Evolutionary conservation across 2,888 invertebrate species (phyloP), one percentile per base, ranked within the genome.

Genomic region (Silvanus unidentatus): DNA sequence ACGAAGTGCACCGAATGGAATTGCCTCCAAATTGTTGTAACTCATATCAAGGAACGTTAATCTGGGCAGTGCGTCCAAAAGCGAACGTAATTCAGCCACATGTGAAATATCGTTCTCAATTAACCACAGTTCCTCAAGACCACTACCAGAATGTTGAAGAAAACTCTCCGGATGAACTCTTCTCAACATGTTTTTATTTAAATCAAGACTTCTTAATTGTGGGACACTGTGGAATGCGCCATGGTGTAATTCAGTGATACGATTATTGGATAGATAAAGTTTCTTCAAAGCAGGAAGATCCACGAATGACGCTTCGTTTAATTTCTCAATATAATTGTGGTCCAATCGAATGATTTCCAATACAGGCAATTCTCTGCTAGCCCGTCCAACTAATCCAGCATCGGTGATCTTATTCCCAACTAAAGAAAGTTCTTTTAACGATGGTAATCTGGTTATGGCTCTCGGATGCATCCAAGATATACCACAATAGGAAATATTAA

Each of bases 91-190:
- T 62, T 88, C 88, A 10, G 80, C 80, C 41, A 88, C 80, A 56
- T 87, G 83, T 56, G 79, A 80, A 13, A 92, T 81, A 64, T 86
- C 80, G 64, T 91, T 90, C 51, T 85, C 79, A 42, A 85, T 81
- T 27, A 91, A 73, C 69, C 81, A 83, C 4, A 92, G 70, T 62
- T 88, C 88, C 66, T 92, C 88, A 16, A 91, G 76, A 2, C 83
- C 82, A 58, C 81, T 84, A 2, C 82, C 81, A 0, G 83, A 82
- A 48, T 83, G 78, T 61, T 84, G 87, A 11, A 87, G 70, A 69
- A 91, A 87, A 44, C 89, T 87, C 66, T 89, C 87, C 0, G 88
- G 86, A 57, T 90, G 89, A 40, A 92, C 81, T 58, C 84, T 79
- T 41, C 80, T 77, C 37, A 92, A 79, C 42, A 78, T 75, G 65